These are phyloP conservation scores for Trialeurodes vaporariorum DNA, from an alignment of 1,140 invertebrate genomes.

Conservation along the genomic window DNA sequence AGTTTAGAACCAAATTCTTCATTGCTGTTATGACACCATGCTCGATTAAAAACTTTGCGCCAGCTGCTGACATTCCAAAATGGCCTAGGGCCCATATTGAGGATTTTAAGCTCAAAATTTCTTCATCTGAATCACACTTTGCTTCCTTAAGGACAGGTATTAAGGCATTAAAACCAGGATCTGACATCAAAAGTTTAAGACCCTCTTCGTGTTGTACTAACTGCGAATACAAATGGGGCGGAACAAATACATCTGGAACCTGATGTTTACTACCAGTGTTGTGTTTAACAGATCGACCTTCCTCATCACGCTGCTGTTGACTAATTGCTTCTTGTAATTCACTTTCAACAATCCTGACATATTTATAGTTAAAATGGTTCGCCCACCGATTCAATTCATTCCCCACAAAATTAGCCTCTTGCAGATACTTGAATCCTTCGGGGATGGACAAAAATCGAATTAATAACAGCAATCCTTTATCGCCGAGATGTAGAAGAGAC, in stretches of 20 bases:
- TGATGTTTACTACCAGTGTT: constrained; percentile 11
- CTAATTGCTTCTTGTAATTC: constrained; percentile 77
- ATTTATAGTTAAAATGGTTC: constrained; percentile 57
- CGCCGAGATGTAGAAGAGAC: constrained; percentile 62
- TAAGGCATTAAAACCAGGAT: constrained; percentile 34
- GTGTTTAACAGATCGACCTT: constrained; percentile 53
- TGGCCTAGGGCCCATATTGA: constrained; percentile 84
- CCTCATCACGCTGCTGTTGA: constrained; percentile 64
- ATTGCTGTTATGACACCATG: constrained; percentile 46
- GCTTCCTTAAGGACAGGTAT: constrained; percentile 31
- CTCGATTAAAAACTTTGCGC: constrained; percentile 55
- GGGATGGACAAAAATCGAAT: constrained; percentile 68
- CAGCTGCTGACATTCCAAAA: constrained; percentile 58
- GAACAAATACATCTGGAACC: constrained; percentile 47
- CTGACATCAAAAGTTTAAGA: constrained; percentile 13
- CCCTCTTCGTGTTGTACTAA: constrained; percentile 66
- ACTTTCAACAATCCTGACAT: constrained; percentile 61
- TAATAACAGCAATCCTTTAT: constrained; percentile 69
- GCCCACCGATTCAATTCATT: constrained; percentile 67
- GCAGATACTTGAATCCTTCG: constrained; percentile 53
- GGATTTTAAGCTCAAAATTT: constrained; percentile 66
- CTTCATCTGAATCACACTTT: constrained; percentile 45
- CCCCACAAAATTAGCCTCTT: constrained; percentile 52
- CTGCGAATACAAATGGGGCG: constrained; percentile 81
- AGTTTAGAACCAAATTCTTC: constrained; percentile 57